phyloP scores from a whole-genome alignment of 2,797 vertebrate genomes.

The Iguana delicatissima region DNA sequence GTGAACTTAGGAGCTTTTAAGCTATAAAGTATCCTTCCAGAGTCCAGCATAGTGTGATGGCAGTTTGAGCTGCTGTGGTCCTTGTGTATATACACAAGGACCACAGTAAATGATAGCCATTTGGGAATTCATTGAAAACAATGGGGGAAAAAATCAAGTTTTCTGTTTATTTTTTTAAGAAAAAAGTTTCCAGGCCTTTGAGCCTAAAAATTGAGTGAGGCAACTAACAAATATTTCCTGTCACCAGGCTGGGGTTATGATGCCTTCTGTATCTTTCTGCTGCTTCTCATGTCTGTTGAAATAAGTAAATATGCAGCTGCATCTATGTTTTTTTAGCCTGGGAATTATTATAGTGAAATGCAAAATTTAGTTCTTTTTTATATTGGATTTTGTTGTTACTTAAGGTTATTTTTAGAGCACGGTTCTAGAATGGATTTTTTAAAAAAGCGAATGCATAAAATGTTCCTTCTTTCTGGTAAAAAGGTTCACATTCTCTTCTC shows the following conservation, averaged over 20 bases:
- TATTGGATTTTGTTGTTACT: not conserved
- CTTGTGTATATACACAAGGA: no score
- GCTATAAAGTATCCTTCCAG: no score
- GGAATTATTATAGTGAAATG: no score
- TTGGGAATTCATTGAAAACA: no score
- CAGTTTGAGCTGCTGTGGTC: no score
- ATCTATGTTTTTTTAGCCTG: not conserved
- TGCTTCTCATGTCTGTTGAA: not conserved
- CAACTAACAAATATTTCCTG: not conserved
- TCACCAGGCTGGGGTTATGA: not conserved
- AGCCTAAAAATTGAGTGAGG: not conserved
- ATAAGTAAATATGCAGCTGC: not conserved
- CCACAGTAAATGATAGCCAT: no score
- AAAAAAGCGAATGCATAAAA: no score
- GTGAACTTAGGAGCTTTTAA: no score
- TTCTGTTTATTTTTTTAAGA: not conserved
- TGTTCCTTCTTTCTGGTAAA: not conserved
- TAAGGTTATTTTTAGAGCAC: not conserved
- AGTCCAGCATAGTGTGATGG: no score
- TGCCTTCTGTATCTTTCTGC: not conserved
- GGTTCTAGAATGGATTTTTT: not conserved
- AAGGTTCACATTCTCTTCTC: not conserved
- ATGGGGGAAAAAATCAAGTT: no score
- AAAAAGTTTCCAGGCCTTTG: not conserved
- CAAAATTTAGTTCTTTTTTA: not conserved